A percentile compares a stretch with the other conserved stretches of the same genome.
Evolutionary conservation across 2,797 vertebrate genomes (phyloP).

Genomic region (Mus caroli): DNA sequence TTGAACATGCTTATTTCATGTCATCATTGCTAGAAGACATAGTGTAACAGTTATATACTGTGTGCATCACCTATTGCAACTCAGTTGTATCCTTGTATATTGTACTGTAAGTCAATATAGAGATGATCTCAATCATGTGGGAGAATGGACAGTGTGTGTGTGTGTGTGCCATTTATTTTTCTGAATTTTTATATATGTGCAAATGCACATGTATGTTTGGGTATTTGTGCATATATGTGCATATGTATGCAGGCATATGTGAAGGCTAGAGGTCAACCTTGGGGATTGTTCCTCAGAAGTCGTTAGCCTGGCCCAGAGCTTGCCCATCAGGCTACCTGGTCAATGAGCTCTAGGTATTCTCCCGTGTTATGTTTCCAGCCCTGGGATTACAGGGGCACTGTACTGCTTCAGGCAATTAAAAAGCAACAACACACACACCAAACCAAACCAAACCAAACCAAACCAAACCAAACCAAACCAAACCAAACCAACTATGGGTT

Average conservation of each 20-base stretch:
- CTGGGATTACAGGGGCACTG: not conserved
- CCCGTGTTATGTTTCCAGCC: not conserved
- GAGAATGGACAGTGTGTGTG: not conserved
- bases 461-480: not conserved
- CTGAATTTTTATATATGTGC: too few relatives aligned
- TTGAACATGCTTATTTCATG: not conserved
- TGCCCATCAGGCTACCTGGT: not conserved
- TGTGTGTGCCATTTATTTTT: too few relatives aligned
- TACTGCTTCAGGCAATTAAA: not conserved
- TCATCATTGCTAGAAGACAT: not conserved
- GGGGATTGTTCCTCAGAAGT: too few relatives aligned
- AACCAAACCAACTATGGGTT: not conserved
- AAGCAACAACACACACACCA: not conserved
- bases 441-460: not conserved
- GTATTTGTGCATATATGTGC: too few relatives aligned
- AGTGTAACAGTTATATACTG: not conserved
- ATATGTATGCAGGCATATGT: too few relatives aligned
- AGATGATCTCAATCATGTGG: not conserved
- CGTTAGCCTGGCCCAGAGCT: not conserved
- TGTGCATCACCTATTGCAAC: not conserved
- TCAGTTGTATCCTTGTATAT: too few relatives aligned
- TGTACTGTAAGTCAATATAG: not conserved
- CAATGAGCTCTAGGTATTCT: not conserved
- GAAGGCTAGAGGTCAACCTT: too few relatives aligned
- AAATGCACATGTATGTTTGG: too few relatives aligned